Conservation (phyloP, 2,797 vertebrate species). For the Acanthiza pusilla region DNA sequence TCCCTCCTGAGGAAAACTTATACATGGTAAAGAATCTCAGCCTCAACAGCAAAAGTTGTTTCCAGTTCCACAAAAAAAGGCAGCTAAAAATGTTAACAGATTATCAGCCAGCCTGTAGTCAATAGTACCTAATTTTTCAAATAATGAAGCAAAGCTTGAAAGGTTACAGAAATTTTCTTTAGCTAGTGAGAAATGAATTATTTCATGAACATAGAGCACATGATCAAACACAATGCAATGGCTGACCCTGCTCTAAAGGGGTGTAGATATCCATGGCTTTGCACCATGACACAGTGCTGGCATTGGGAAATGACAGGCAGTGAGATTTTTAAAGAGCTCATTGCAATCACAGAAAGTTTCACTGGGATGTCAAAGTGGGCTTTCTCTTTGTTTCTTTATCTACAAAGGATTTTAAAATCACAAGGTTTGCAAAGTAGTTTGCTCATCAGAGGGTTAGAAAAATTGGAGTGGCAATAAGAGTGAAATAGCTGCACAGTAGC, state of each 20-base stretch:
- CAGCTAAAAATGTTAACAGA: background rate
- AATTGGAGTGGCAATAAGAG: background rate
- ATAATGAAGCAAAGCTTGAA: background rate
- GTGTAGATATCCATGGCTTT: rapidly evolving
- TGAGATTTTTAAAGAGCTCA: background rate
- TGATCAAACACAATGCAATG: background rate
- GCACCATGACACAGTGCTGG: background rate
- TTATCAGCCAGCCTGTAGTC: background rate
- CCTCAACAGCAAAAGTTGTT: background rate
- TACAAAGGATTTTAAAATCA: background rate
- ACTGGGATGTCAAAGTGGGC: background rate
- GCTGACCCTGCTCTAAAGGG: background rate
- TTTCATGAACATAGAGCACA: too few species aligned
- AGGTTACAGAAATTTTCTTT: background rate
- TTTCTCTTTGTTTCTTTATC: background rate
- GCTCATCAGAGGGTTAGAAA: background rate
- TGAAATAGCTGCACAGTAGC: background rate
- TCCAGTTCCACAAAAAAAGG: background rate
- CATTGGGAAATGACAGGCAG: background rate
- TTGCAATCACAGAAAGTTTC: background rate
- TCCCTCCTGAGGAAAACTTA: background rate
- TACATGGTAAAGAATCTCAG: background rate
- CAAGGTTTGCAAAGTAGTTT: background rate
- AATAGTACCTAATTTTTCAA: background rate
- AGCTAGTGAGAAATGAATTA: background rate